A percentile compares a stretch with the other conserved stretches of the same genome.
Evolutionary conservation across 2,797 vertebrate genomes (phyloP).

Genomic region (Falco biarmicus): DNA sequence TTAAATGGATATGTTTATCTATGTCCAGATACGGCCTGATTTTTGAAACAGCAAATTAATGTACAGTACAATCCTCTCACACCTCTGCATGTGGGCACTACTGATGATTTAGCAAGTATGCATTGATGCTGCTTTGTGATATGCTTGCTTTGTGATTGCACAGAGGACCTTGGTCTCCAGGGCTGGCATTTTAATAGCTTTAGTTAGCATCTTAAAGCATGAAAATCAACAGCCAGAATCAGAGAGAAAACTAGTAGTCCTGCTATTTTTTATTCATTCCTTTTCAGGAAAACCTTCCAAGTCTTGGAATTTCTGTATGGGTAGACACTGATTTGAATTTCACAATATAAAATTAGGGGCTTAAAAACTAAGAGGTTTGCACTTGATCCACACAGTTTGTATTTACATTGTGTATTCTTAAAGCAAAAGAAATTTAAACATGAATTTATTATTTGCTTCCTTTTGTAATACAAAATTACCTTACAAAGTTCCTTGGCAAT

Average conservation of each 20-base stretch:
- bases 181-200: background rate
- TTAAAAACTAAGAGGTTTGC: background rate
- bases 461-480: background rate
- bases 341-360: background rate
- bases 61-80: background rate
- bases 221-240: background rate
- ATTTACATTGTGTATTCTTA: background rate
- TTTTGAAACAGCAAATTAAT: background rate
- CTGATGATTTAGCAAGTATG: background rate
- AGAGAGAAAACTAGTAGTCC: background rate
- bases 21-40: background rate
- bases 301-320: background rate
- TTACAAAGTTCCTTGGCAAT: background rate
- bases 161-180: background rate
- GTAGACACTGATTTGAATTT: background rate
- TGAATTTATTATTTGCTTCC: background rate
- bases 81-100: background rate
- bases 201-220: background rate
- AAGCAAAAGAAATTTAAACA: background rate
- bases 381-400: accelerated
- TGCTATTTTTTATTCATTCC: background rate
- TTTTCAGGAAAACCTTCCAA: background rate
- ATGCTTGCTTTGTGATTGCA: background rate
- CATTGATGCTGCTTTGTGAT: background rate
- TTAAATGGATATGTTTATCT: background rate